Conservation (phyloP, 2,113 vertebrate genomes). For the Malurus melanocephalus region DNA sequence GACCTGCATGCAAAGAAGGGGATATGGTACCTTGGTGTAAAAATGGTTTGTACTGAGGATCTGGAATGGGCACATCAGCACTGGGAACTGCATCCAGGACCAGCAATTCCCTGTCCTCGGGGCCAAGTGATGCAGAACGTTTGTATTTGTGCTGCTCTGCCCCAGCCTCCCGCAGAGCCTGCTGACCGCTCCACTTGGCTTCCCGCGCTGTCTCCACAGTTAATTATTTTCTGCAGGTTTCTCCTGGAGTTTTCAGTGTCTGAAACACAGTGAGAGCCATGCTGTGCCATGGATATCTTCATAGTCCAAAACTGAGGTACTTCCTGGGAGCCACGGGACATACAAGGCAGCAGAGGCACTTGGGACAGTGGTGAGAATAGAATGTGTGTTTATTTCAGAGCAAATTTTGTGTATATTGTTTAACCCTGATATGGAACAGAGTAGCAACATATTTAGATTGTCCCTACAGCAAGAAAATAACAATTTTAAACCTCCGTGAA, state of each 20-base stretch:
- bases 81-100: not conserved
- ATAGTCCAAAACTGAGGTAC: not conserved
- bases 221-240: not conserved
- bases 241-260: not conserved
- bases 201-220: fast-evolving
- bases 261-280: fast-evolving
- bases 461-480: not conserved
- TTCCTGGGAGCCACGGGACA: fast-evolving
- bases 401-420: not conserved
- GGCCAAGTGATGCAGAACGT: fast-evolving
- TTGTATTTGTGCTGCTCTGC: fast-evolving
- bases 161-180: not conserved
- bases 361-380: not conserved
- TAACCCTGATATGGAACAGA: not conserved
- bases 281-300: not conserved
- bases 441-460: not conserved
- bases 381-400: not conserved
- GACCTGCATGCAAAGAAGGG: not conserved
- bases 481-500: not conserved
- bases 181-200: fast-evolving
- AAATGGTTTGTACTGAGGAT: not conserved
- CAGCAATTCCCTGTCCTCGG: fast-evolving
- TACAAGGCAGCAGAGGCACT: not conserved
- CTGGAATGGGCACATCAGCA: fast-evolving
- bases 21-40: not conserved